Percentiles rank a stretch among this genome's conserved stretches.
Conservation (phyloP, 1,140 invertebrate species). For the Bombus huntii region DNA sequence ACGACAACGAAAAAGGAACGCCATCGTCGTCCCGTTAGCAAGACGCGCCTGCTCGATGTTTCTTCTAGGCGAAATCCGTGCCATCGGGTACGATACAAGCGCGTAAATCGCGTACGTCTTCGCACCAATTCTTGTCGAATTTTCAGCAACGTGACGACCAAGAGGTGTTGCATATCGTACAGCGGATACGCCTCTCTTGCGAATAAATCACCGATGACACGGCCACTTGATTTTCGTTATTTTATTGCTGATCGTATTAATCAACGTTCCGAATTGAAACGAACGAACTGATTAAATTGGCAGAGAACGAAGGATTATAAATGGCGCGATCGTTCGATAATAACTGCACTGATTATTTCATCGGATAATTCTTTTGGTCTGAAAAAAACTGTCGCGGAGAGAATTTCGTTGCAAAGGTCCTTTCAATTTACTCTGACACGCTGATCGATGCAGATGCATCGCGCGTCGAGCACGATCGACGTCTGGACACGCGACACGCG, state of each 20-base stretch:
- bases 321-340: too few species aligned
- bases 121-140: background rate
- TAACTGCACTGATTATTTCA: too few species aligned
- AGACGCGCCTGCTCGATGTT: slow-evolving; percentile 2
- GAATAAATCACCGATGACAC: background rate
- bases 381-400: background rate
- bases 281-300: too few species aligned
- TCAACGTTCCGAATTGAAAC: too few species aligned
- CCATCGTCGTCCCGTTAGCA: slow-evolving; percentile 10
- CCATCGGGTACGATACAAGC: background rate
- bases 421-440: background rate
- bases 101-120: slow-evolving; percentile 6
- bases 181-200: background rate
- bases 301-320: too few species aligned
- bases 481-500: slow-evolving; percentile 8
- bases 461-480: background rate
- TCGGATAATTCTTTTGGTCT: background rate
- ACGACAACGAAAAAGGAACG: background rate
- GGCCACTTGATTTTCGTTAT: too few species aligned
- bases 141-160: background rate
- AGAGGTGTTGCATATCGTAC: too few species aligned
- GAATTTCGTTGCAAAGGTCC: background rate
- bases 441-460: background rate
- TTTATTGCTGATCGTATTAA: too few species aligned
- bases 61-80: slow-evolving; percentile 1